Conservation (phyloP, 1,140 invertebrate species). For the Drosophila sproati region DNA sequence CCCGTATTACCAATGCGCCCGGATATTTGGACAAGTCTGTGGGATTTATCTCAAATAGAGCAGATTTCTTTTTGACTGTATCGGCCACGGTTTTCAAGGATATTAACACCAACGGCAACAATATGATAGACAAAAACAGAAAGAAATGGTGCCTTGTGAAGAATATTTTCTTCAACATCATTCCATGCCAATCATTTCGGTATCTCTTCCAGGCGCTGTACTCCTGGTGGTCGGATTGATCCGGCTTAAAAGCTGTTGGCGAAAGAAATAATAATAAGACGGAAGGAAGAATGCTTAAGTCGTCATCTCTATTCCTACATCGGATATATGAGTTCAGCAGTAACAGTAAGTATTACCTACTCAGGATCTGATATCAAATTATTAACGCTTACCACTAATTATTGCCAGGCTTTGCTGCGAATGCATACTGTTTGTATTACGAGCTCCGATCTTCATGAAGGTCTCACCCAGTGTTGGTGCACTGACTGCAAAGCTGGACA, state of each 20-base stretch:
- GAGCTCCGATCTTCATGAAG: constrained; percentile 68
- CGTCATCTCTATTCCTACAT: too few species aligned
- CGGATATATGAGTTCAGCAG: neutral
- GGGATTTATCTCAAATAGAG: neutral
- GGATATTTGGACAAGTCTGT: neutral
- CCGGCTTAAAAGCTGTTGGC: constrained; percentile 1
- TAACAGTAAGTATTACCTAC: neutral
- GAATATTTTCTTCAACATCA: constrained; percentile 30
- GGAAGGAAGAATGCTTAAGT: neutral
- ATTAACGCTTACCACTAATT: neutral
- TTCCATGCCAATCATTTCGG: constrained; percentile 39
- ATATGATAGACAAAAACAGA: neutral
- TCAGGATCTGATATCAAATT: too few species aligned
- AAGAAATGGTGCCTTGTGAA: constrained; percentile 9
- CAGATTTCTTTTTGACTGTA: too few species aligned
- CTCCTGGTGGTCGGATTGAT: constrained; percentile 1
- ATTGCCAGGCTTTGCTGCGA: neutral
- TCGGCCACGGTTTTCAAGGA: neutral
- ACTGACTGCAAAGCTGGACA: constrained; percentile 93
- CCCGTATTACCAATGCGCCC: neutral
- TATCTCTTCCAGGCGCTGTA: neutral
- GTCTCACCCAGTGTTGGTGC: constrained; percentile 96
- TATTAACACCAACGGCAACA: constrained; percentile 10
- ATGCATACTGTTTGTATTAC: neutral
- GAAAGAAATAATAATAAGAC: neutral